Conservation (phyloP, 1,140 invertebrate species). For the Leptinotarsa texana region DNA sequence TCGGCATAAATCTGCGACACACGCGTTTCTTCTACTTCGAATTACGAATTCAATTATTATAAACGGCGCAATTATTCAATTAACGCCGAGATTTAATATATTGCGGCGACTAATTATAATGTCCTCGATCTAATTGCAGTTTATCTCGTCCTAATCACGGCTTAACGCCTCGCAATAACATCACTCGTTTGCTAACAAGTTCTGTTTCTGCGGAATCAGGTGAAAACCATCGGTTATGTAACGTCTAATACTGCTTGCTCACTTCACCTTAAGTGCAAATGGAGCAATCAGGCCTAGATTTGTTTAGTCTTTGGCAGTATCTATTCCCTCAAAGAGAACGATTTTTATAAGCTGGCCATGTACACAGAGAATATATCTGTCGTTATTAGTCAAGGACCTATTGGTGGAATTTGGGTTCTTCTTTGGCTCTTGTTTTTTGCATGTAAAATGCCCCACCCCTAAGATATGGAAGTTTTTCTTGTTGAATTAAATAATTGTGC, state of each 20-base stretch:
- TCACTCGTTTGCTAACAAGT: not conserved
- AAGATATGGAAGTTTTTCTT: too few species aligned
- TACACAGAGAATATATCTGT: too few species aligned
- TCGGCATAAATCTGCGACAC: constrained; percentile 15
- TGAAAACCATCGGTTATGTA: constrained; percentile 3
- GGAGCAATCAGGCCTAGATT: too few species aligned
- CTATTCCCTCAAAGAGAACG: too few species aligned
- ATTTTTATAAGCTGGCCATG: too few species aligned
- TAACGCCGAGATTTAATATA: constrained; percentile 21
- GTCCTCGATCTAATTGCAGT: constrained; percentile 29
- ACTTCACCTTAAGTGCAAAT: too few species aligned
- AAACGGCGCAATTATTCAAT: constrained; percentile 25
- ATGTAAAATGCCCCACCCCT: too few species aligned
- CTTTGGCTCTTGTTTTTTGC: too few species aligned
- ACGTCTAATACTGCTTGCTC: not conserved
- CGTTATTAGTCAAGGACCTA: too few species aligned
- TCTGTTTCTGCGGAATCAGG: not conserved
- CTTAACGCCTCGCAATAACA: not conserved
- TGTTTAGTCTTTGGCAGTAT: too few species aligned
- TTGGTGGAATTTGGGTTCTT: too few species aligned
- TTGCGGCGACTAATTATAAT: constrained; percentile 16
- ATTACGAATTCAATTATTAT: constrained; percentile 20
- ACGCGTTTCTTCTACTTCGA: constrained; percentile 19
- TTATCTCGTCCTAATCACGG: constrained; percentile 21
- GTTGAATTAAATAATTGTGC: too few species aligned